phyloP scores from a whole-genome alignment of 2,113 vertebrate species.

The Cyrtonyx montezumae region DNA sequence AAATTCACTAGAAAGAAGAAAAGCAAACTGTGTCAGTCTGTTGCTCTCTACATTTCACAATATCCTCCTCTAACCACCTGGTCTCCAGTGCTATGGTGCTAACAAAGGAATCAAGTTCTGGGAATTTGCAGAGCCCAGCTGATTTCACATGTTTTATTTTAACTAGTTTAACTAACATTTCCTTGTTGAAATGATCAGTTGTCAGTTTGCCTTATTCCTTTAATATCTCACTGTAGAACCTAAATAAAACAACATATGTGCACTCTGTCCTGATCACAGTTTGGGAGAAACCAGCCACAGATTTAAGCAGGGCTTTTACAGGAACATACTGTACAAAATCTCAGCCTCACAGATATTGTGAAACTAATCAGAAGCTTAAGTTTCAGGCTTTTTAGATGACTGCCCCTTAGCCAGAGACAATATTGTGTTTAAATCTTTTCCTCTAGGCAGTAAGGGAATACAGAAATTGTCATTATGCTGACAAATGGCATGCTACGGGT shows the following conservation, averaged over 20 bases:
- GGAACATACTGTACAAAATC: conserved; percentile 55
- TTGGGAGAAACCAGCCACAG: background rate
- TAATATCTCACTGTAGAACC: background rate
- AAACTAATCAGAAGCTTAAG: conserved; percentile 66
- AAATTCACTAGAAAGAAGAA: background rate
- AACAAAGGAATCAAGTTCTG: background rate
- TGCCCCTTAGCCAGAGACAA: conserved; percentile 70
- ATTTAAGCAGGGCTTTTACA: conserved; percentile 64
- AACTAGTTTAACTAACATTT: background rate
- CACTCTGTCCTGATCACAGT: background rate
- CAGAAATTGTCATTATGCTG: conserved; percentile 55
- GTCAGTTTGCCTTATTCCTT: background rate
- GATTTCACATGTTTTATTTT: background rate
- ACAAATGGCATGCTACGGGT: conserved; percentile 38
- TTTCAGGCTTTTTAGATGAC: conserved; percentile 49
- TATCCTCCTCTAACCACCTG: background rate
- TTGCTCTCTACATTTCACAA: background rate
- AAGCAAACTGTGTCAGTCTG: background rate
- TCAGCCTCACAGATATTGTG: conserved; percentile 73
- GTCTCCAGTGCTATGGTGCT: background rate
- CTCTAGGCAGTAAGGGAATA: conserved; percentile 67
- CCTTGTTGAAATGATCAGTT: background rate
- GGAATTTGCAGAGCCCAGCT: background rate
- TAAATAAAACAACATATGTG: conserved; percentile 18
- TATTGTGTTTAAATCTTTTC: conserved; percentile 65